Conservation (phyloP, 2,113 vertebrate genomes). For the Deroptyus accipitrinus region DNA sequence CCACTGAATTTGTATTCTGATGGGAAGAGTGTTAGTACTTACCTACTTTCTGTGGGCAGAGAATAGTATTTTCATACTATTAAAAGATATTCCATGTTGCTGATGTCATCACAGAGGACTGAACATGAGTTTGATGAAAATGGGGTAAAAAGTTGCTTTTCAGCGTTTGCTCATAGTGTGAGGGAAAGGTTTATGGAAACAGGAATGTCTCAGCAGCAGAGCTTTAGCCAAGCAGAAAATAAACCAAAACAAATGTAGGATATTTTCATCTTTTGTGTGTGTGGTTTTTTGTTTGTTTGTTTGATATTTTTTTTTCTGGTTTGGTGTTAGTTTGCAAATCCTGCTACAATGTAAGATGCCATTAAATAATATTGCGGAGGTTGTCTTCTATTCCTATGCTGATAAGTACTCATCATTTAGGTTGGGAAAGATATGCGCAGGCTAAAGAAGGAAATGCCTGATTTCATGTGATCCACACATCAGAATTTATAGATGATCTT, state of each 20-base stretch:
- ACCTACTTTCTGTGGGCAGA: not conserved
- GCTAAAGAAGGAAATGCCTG: not conserved
- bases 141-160: not conserved
- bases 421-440: not conserved
- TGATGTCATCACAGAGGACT: not conserved
- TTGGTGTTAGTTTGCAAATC: not conserved
- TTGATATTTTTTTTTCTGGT: not conserved
- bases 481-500: not conserved
- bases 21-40: not conserved
- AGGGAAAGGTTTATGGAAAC: not conserved
- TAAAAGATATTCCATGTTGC: not conserved
- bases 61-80: not conserved
- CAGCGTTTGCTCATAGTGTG: not conserved
- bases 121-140: not conserved
- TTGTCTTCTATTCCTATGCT: not conserved
- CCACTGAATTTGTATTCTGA: not conserved
- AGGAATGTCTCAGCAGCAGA: not conserved
- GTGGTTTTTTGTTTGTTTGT: not conserved
- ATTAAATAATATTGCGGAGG: not conserved
- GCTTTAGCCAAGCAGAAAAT: not conserved
- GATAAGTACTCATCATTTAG: not conserved
- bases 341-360: not conserved
- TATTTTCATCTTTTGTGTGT: not conserved
- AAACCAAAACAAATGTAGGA: not conserved
- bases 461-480: not conserved